These are phyloP conservation scores for Balanococcus diminutus DNA, from an alignment of 2,888 invertebrate genomes.

Conservation along the genomic window DNA sequence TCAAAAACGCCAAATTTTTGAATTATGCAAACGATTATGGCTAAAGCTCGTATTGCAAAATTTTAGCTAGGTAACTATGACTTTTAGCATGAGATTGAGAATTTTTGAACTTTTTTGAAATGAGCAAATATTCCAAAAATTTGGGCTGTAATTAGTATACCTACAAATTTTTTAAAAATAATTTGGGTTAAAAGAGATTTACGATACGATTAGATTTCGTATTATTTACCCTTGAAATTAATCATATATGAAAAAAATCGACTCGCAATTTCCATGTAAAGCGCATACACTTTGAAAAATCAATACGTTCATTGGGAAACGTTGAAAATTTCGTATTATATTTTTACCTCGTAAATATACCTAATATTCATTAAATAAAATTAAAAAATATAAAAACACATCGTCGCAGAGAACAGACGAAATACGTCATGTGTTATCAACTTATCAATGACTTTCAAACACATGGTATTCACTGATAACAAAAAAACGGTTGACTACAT, in stretches of 20 bases:
- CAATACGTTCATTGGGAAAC: background rate
- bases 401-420: background rate
- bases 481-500: conserved; percentile 11
- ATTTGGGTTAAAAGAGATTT: background rate
- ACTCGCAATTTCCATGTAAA: background rate
- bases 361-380: too few species aligned
- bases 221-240: background rate
- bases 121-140: background rate
- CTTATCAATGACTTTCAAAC: conserved; percentile 54
- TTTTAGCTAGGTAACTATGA: background rate
- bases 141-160: too few species aligned
- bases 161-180: background rate
- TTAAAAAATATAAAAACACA: background rate
- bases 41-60: background rate
- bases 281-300: background rate
- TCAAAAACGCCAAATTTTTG: conserved; percentile 17
- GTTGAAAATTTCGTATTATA: background rate
- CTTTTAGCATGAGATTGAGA: too few species aligned
- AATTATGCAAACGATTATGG: too few species aligned
- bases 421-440: conserved; percentile 46
- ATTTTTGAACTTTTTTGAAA: background rate
- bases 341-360: background rate
- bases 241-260: background rate
- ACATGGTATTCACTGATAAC: conserved; percentile 54
- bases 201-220: background rate